Percentiles rank a stretch among this genome's conserved stretches.
phyloP scores from a whole-genome alignment of 2,113 vertebrate genomes.

The Dromas ardeola region DNA sequence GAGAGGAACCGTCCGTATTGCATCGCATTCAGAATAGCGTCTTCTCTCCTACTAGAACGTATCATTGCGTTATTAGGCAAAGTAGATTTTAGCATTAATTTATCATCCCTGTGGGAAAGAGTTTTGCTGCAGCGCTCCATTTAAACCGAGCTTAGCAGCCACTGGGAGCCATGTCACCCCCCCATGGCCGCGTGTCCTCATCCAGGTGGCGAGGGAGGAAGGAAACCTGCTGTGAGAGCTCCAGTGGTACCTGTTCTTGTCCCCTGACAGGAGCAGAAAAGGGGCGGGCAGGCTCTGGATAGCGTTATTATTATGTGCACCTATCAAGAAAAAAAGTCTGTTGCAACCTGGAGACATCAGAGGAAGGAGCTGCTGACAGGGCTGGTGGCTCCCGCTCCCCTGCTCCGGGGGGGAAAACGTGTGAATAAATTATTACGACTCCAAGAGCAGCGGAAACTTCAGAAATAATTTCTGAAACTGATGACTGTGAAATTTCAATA shows the following conservation, averaged over 20 bases:
- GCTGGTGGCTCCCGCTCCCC: background rate
- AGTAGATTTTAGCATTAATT: background rate
- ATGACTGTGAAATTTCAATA: constrained; percentile 54
- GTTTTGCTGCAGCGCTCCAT: fast-evolving
- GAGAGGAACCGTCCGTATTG: fast-evolving
- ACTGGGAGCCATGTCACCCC: background rate
- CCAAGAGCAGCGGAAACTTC: background rate
- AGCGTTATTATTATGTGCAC: background rate
- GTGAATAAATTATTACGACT: background rate
- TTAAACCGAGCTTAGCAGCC: background rate
- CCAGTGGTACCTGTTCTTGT: background rate
- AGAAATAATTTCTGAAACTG: constrained; percentile 47
- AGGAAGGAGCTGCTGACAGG: background rate
- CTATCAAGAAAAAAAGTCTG: background rate
- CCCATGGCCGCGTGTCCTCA: fast-evolving
- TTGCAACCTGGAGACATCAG: background rate
- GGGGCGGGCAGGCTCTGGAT: background rate
- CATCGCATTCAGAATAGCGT: fast-evolving
- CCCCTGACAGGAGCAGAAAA: background rate
- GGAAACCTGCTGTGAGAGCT: background rate
- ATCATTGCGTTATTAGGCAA: background rate
- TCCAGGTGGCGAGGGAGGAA: background rate
- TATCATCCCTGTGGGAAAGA: background rate
- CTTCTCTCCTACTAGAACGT: background rate
- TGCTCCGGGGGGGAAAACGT: background rate